Base-by-base conservation (phyloP, 2,888 invertebrate genomes). In the Lasioglossum calceatum region DNA sequence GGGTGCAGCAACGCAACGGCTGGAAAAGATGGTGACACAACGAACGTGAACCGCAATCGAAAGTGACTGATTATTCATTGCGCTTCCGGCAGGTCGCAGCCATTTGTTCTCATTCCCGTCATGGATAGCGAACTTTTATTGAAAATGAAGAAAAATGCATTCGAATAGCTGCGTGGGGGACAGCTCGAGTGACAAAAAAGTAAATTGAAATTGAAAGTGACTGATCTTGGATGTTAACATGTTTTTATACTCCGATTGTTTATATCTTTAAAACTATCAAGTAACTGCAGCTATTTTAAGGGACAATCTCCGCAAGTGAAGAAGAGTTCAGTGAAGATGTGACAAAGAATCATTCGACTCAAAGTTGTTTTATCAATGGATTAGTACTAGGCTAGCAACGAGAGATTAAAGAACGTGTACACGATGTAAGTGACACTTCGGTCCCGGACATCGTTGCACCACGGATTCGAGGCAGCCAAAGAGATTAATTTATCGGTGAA, bases 11-110 rank as follows among this genome's bases (percentile, higher is more conserved):
- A 32, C 36, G 32, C 19, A 67, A 36, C 32, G 67, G 36, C 10
- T 36, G 36, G 36, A 36, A 36, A 36, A 36, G 67, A 23, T 19
- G 67, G 36, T 39, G 67, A 36, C 67, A 23, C 67, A 8, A 39
- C 32, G 36, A 19, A 67, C 36, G 61, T 64, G 32, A 64, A 64
- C 61, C 61, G 61, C 61, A 84, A 73, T 73, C 64, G 79, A 84
- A 85, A 77, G 77, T 79, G 76, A 74, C 27, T 12, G 77, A 70
- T 47, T 19, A 73, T 16, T 71, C 79, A 32, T 64, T 32, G 61
- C 7, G 61, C 4, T 16, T 32, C 2, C 61, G n/a, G 27, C 32
- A 64, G 61, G 27, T 61, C 16, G 27, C 61, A 16, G 27, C 27
- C 61, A 32, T 64, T 32, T 64, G 32, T 64, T 64, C 61, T 64